Conservation (phyloP, 2,888 invertebrate species). For the Oscheius sp. region DNA sequence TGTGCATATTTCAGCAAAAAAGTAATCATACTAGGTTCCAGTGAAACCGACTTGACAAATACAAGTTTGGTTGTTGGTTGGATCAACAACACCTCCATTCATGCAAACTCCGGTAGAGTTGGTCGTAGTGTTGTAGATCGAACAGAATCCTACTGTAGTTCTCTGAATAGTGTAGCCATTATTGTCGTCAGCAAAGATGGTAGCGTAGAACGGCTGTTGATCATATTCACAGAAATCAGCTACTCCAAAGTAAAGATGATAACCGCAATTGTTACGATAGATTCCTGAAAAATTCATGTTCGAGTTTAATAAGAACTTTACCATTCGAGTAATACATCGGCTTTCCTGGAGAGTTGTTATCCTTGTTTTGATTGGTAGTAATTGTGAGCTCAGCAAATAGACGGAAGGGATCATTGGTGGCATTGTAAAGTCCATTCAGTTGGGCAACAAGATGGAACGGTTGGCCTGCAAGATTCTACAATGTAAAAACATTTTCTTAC, state of each 20-base stretch:
- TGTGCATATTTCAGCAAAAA: not conserved
- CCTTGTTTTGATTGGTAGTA: conserved; percentile 45
- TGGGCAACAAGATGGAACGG: conserved; percentile 55
- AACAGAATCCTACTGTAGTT: conserved; percentile 54
- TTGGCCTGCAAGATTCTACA: conserved; percentile 33
- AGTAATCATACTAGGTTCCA: conserved; percentile 46
- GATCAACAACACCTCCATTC: conserved; percentile 59
- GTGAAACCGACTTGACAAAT: conserved; percentile 54
- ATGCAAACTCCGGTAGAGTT: conserved; percentile 48
- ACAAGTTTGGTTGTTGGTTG: conserved; percentile 51
- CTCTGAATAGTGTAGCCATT: conserved; percentile 60
- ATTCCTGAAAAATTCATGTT: conserved; percentile 33
- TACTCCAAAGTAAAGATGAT: conserved; percentile 61
- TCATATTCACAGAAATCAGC: conserved; percentile 51
- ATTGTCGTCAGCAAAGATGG: conserved; percentile 59
- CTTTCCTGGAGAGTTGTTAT: conserved; percentile 33
- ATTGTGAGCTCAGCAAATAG: conserved; percentile 61
- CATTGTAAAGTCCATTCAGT: conserved; percentile 51
- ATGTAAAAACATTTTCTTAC: conserved; percentile 15
- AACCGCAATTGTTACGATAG: conserved; percentile 55
- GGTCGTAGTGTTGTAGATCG: conserved; percentile 37
- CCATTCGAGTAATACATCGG: conserved; percentile 61
- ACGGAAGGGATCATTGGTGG: conserved; percentile 54
- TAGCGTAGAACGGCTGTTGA: conserved; percentile 56
- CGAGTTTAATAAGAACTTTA: not conserved